A percentile compares a stretch with the other conserved stretches of the same genome.
These are phyloP conservation scores for Arvicanthis niloticus DNA, from an alignment of 2,113 vertebrate genomes.

Conservation along the genomic window DNA sequence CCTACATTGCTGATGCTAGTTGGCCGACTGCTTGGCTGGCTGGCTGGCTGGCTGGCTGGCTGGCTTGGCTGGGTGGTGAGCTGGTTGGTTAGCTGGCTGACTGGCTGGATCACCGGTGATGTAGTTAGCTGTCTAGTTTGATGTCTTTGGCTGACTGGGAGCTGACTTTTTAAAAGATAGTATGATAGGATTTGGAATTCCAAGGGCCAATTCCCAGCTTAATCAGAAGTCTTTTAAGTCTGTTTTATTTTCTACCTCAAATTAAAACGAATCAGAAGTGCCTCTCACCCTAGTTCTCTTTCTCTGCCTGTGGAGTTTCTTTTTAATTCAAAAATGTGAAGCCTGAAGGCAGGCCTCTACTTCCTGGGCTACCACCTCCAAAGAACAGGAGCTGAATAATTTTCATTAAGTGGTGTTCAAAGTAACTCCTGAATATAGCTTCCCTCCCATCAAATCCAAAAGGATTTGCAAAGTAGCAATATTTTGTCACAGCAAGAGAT, in stretches of 20 bases:
- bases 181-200: background rate
- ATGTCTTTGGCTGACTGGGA: background rate
- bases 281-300: background rate
- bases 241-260: background rate
- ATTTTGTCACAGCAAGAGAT: background rate
- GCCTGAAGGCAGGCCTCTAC: accelerated
- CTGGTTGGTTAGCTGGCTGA: background rate
- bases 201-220: background rate
- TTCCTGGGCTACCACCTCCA: background rate
- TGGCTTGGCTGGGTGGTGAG: background rate
- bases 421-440: too few relatives aligned
- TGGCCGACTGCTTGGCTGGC: background rate
- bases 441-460: background rate
- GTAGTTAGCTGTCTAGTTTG: background rate
- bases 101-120: background rate
- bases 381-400: background rate
- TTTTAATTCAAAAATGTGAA: background rate
- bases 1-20: background rate
- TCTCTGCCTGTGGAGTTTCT: background rate
- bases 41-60: background rate
- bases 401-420: background rate
- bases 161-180: background rate
- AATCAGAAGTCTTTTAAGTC: background rate
- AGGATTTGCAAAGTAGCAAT: background rate
- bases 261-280: background rate